These are phyloP conservation scores for Apodemia duryi DNA, from an alignment of 2,888 invertebrate species.

Conservation along the genomic window DNA sequence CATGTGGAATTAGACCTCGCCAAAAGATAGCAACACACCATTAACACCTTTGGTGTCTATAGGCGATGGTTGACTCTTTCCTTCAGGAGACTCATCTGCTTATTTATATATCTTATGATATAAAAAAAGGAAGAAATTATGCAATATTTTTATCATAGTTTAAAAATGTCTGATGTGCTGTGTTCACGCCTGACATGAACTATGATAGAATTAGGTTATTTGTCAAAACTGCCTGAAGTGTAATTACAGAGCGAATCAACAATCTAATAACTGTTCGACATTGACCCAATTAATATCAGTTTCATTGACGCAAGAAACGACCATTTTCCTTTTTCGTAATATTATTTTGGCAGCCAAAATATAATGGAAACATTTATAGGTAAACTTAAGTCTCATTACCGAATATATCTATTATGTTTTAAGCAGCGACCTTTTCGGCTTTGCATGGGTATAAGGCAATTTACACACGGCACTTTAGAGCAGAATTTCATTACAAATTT, in stretches of 20 bases:
- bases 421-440: neutral
- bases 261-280: constrained; percentile 2
- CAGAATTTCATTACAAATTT: too few relatives aligned
- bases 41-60: too few relatives aligned
- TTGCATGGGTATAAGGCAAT: neutral
- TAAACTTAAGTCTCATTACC: neutral
- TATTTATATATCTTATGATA: too few relatives aligned
- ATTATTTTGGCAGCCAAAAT: neutral
- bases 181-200: neutral
- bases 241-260: neutral
- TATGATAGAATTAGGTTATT: neutral
- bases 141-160: too few relatives aligned
- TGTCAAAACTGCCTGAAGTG: neutral
- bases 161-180: too few relatives aligned
- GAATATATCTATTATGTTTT: neutral
- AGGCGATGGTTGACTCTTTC: too few relatives aligned
- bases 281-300: constrained; percentile 3
- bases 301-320: neutral
- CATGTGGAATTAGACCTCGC: too few relatives aligned
- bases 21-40: too few relatives aligned
- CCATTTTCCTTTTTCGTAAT: neutral
- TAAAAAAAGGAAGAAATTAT: too few relatives aligned
- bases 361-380: neutral
- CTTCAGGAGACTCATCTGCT: too few relatives aligned
- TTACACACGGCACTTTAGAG: too few relatives aligned